These are phyloP conservation scores for Blastomussa wellsi DNA, from an alignment of 92 coral and sea anemone species.

Conservation along the genomic window DNA sequence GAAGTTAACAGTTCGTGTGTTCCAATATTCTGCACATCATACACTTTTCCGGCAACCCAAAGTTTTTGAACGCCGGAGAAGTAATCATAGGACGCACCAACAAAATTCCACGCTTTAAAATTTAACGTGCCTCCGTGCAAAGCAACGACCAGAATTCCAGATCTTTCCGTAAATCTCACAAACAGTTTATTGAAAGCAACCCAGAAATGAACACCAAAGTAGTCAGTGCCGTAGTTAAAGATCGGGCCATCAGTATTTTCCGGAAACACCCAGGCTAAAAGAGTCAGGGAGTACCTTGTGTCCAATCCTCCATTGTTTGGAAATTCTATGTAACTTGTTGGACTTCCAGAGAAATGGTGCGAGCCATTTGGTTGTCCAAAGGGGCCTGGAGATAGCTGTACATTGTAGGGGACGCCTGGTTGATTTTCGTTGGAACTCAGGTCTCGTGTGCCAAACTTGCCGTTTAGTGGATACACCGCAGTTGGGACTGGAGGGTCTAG, in stretches of 20 bases:
- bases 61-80: conserved; percentile 33
- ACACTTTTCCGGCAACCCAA: conserved; percentile 42
- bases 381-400: conserved; percentile 41
- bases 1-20: conserved; percentile 33
- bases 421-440: conserved; percentile 26
- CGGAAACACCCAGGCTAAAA: conserved; percentile 22
- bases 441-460: conserved; percentile 30
- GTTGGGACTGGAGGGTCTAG: conserved; percentile 22
- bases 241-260: conserved; percentile 14
- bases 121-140: not conserved
- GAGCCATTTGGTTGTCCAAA: conserved; percentile 50
- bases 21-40: conserved; percentile 21
- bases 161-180: not conserved
- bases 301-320: conserved; percentile 38
- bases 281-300: conserved; percentile 20
- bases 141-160: not conserved
- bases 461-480: conserved; percentile 41
- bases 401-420: conserved; percentile 7
- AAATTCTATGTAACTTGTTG: conserved; percentile 38
- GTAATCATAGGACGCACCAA: conserved; percentile 44
- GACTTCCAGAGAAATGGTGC: conserved; percentile 31
- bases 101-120: conserved; percentile 28
- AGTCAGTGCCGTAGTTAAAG: not conserved
- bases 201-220: conserved; percentile 23
- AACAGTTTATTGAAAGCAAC: not conserved